Evolutionary conservation across 2,797 vertebrate genomes (phyloP).

Genomic region (Dermochelys coriacea): DNA sequence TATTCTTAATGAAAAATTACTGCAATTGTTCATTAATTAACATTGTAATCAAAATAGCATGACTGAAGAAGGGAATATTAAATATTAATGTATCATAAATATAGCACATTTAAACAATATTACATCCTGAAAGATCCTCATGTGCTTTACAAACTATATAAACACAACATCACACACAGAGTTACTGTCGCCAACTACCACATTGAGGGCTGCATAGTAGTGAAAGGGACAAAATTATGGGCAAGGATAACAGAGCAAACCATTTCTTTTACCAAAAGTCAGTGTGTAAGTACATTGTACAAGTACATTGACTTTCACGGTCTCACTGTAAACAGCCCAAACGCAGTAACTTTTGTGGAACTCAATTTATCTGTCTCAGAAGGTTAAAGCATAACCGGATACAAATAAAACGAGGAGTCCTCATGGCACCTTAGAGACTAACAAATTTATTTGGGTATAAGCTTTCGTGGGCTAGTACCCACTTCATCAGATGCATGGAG

Average conservation of each 20-base stretch:
- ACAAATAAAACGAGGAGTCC: not conserved
- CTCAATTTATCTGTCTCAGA: constrained; percentile 61
- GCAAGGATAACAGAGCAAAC: not conserved
- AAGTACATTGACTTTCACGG: not conserved
- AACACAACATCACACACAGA: not conserved
- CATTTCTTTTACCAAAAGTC: not conserved
- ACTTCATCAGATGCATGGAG: too few relatives aligned
- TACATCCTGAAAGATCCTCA: not conserved
- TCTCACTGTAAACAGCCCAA: not conserved
- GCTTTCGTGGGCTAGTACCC: too few relatives aligned
- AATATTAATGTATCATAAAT: not conserved
- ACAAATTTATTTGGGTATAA: too few relatives aligned
- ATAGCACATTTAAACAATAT: not conserved
- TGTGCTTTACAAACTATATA: rapidly evolving
- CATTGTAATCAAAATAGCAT: not conserved
- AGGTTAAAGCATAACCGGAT: constrained; percentile 45
- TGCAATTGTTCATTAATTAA: not conserved
- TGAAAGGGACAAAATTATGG: not conserved
- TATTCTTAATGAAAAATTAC: not conserved
- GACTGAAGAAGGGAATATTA: rapidly evolving
- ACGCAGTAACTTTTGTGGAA: not conserved
- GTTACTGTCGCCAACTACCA: not conserved
- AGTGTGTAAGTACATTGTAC: not conserved
- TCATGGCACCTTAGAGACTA: too few relatives aligned
- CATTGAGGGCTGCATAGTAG: rapidly evolving